phyloP scores from a whole-genome alignment of 2,888 invertebrate species.

The Lasius fuliginosus region DNA sequence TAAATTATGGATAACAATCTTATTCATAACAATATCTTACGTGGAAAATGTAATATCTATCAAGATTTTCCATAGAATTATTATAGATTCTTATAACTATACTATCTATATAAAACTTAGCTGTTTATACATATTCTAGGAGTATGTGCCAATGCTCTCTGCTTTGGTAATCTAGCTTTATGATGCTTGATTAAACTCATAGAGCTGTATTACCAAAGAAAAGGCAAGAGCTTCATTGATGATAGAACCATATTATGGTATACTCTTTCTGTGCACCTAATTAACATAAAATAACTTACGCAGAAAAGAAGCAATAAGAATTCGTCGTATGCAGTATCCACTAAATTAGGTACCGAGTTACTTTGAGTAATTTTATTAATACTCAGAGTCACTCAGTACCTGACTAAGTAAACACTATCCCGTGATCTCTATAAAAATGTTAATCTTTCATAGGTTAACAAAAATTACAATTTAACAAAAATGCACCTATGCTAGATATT shows the following conservation, averaged over 20 bases:
- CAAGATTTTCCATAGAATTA: background rate
- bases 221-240: conserved; percentile 87
- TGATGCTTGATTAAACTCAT: conserved; percentile 91
- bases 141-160: conserved; percentile 87
- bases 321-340: conserved; percentile 74
- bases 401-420: conserved; percentile 87
- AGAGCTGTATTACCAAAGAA: conserved; percentile 97
- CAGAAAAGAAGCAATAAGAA: conserved; percentile 26
- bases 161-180: conserved; percentile 99
- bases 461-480: background rate
- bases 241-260: conserved; percentile 1
- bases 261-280: background rate
- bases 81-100: background rate
- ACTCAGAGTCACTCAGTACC: conserved; percentile 97
- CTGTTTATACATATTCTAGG: conserved; percentile 37
- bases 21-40: background rate
- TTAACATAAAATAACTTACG: background rate
- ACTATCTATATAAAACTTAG: conserved; percentile 2
- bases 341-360: conserved; percentile 82
- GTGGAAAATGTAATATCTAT: background rate
- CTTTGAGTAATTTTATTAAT: conserved; percentile 83
- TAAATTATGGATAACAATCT: conserved; percentile 20
- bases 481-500: background rate
- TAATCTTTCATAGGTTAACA: background rate
- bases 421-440: background rate